These are phyloP conservation scores for Myotis brandtii DNA, from an alignment of 2,113 vertebrate species.

Conservation along the genomic window DNA sequence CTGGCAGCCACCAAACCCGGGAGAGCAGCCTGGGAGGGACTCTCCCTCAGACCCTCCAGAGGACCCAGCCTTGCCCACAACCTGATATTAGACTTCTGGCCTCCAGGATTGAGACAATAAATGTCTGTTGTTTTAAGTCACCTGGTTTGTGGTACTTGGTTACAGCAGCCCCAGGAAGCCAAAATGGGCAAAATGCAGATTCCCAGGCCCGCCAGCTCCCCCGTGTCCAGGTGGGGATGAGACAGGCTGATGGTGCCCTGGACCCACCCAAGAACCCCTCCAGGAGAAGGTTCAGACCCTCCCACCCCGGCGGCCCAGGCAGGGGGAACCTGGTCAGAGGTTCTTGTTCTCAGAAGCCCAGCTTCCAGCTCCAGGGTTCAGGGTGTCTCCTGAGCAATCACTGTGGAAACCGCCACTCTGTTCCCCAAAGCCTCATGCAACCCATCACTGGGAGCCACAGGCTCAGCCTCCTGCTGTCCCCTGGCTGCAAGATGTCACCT, in stretches of 20 bases:
- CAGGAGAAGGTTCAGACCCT: background rate
- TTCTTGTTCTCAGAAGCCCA: background rate
- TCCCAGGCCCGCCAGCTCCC: background rate
- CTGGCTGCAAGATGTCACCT: background rate
- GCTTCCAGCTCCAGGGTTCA: background rate
- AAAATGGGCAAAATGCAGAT: too few relatives aligned
- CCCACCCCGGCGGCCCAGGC: background rate
- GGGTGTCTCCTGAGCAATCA: background rate
- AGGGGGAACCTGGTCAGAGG: accelerated
- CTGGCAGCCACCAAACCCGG: background rate
- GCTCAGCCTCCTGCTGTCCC: background rate
- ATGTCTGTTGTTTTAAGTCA: background rate
- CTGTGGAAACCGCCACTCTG: too few relatives aligned
- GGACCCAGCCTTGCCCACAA: too few relatives aligned
- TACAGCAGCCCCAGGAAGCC: background rate
- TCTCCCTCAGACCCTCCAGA: background rate
- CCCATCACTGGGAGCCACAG: background rate
- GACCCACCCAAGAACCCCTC: background rate
- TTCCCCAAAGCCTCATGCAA: background rate
- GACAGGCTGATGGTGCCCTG: background rate
- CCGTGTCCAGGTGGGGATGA: background rate
- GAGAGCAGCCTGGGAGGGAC: background rate
- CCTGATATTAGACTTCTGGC: background rate
- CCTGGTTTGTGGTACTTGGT: background rate
- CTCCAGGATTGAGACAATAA: background rate